These are phyloP conservation scores for Sphaeramia orbicularis DNA, from an alignment of 2,797 vertebrate species.

Conservation along the genomic window DNA sequence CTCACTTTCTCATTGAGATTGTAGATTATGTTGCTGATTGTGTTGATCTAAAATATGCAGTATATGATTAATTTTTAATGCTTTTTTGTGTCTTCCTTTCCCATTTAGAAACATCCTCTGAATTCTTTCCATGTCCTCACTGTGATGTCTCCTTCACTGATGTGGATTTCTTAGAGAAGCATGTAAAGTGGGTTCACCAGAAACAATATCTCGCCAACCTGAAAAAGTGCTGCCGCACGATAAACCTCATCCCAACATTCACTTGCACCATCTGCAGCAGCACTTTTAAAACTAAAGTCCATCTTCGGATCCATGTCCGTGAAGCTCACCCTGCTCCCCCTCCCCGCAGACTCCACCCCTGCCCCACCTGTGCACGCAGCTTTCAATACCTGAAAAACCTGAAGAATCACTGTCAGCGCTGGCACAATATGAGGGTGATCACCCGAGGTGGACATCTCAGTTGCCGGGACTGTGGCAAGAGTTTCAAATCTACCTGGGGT, in stretches of 20 bases:
- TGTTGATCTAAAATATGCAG: too few relatives aligned
- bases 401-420: constrained; percentile 84
- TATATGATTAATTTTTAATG: background rate
- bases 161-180: constrained; percentile 83
- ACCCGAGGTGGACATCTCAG: constrained; percentile 78
- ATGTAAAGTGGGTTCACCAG: constrained; percentile 86
- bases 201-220: constrained; percentile 80
- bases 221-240: constrained; percentile 70
- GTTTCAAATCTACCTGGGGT: constrained; percentile 82
- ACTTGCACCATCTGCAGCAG: constrained; percentile 73
- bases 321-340: constrained; percentile 78
- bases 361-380: constrained; percentile 84
- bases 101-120: constrained; percentile 61
- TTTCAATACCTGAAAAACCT: constrained; percentile 86
- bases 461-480: constrained; percentile 80
- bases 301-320: constrained; percentile 73
- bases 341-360: constrained; percentile 80
- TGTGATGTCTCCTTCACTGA: constrained; percentile 83
- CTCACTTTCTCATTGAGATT: background rate
- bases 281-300: constrained; percentile 77
- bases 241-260: constrained; percentile 71
- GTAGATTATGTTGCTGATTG: too few relatives aligned
- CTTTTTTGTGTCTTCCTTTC: constrained; percentile 32
- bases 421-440: constrained; percentile 81
- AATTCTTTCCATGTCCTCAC: constrained; percentile 82